Evolutionary conservation across 1,140 invertebrate genomes (phyloP).

Genomic region (Acyrthosiphon pisum): DNA sequence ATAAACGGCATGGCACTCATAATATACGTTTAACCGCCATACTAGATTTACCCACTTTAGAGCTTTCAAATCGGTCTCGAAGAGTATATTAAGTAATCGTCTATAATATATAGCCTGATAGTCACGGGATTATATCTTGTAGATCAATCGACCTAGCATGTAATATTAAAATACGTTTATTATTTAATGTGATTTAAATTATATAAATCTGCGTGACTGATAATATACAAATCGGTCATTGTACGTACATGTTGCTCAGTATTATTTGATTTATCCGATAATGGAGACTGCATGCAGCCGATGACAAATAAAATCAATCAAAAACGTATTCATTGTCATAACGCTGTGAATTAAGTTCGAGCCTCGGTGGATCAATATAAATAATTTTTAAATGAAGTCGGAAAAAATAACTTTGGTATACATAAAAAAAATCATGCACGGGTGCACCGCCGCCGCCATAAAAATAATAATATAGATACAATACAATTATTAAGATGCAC

Average conservation of each 20-base stretch:
- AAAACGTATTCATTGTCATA: neutral
- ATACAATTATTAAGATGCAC: neutral
- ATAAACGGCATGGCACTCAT: neutral
- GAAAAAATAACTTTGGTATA: neutral
- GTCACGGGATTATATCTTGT: too few species aligned
- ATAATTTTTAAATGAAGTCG: neutral
- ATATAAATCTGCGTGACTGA: neutral
- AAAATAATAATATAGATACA: neutral
- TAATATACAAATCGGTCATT: neutral
- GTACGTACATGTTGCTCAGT: neutral
- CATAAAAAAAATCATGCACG: neutral
- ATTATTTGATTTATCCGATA: too few species aligned
- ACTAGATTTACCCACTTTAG: neutral
- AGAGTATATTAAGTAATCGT: neutral
- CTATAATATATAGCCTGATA: neutral
- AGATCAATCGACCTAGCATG: accelerated
- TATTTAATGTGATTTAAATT: neutral
- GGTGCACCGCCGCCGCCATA: neutral
- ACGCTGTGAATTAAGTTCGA: neutral
- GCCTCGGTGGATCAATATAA: neutral
- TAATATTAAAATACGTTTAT: neutral
- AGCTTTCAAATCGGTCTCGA: neutral
- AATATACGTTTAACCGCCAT: neutral
- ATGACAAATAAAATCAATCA: too few species aligned
- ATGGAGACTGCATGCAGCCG: too few species aligned